A percentile compares a stretch with the other conserved stretches of the same genome.
These are phyloP conservation scores for Hirundo rustica DNA, from an alignment of 2,797 vertebrate species.

Conservation along the genomic window DNA sequence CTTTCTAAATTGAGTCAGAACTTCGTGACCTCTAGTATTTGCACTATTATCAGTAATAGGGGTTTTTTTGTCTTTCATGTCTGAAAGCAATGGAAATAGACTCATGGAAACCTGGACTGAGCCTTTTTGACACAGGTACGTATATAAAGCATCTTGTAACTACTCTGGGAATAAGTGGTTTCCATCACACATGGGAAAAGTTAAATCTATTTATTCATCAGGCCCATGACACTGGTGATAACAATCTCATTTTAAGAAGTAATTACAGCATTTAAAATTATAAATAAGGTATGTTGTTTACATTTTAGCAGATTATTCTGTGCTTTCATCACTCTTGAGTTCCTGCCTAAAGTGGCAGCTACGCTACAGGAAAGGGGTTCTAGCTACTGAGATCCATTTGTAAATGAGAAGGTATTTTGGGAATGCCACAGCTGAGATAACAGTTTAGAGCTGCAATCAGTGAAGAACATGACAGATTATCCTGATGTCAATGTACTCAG, in stretches of 20 bases:
- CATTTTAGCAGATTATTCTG: not conserved
- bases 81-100: slow-evolving; percentile 71
- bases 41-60: not conserved
- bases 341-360: not conserved
- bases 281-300: not conserved
- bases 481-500: not conserved
- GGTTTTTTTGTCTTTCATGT: slow-evolving; percentile 51
- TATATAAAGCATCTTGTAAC: not conserved
- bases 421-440: not conserved
- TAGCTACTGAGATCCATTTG: not conserved
- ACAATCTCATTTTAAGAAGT: not conserved
- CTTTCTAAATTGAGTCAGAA: not conserved
- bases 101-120: slow-evolving; percentile 80
- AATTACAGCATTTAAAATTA: not conserved
- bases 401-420: slow-evolving; percentile 14
- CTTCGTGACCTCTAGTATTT: not conserved
- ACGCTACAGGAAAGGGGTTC: not conserved
- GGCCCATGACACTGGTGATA: not conserved
- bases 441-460: not conserved
- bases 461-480: not conserved
- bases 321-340: not conserved
- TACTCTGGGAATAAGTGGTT: not conserved
- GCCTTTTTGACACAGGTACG: slow-evolving; percentile 85
- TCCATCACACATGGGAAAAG: not conserved
- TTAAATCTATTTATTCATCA: not conserved